Evolutionary conservation across 2,797 vertebrate species (phyloP).

Genomic region (Onychomys arenicola): DNA sequence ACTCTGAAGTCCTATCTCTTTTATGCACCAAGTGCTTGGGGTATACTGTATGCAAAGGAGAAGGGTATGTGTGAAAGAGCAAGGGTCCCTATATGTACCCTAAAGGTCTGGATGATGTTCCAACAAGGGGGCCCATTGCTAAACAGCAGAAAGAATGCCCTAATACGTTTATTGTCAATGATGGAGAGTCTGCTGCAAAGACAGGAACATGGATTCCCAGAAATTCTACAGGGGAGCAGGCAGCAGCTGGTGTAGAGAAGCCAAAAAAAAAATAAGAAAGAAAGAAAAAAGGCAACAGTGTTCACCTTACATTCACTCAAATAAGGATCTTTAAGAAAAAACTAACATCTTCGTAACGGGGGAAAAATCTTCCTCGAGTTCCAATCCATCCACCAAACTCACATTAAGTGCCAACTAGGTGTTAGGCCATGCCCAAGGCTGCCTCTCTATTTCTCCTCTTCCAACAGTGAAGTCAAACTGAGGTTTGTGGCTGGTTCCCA

Average conservation of each 20-base stretch:
- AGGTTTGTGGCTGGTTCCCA: background rate
- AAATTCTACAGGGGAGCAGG: background rate
- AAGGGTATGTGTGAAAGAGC: background rate
- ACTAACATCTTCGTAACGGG: background rate
- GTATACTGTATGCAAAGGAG: background rate
- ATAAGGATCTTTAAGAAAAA: constrained; percentile 43
- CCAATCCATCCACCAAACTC: constrained; percentile 56
- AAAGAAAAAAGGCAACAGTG: background rate
- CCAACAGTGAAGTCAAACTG: background rate
- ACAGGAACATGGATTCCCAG: background rate
- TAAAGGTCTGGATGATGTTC: background rate
- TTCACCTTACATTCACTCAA: constrained; percentile 47
- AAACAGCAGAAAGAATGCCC: background rate
- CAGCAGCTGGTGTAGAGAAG: background rate
- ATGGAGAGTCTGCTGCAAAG: background rate
- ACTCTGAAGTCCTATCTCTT: background rate
- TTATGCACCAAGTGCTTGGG: background rate
- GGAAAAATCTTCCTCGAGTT: constrained; percentile 44
- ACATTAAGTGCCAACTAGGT: constrained; percentile 1
- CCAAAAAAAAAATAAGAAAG: constrained; percentile 31
- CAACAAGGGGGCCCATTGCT: background rate
- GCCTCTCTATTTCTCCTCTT: background rate
- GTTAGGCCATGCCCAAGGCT: background rate
- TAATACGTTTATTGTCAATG: background rate
- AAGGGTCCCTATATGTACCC: background rate